phyloP scores from a whole-genome alignment of 2,113 vertebrate species.

The Myanophis thanlyinensis region DNA sequence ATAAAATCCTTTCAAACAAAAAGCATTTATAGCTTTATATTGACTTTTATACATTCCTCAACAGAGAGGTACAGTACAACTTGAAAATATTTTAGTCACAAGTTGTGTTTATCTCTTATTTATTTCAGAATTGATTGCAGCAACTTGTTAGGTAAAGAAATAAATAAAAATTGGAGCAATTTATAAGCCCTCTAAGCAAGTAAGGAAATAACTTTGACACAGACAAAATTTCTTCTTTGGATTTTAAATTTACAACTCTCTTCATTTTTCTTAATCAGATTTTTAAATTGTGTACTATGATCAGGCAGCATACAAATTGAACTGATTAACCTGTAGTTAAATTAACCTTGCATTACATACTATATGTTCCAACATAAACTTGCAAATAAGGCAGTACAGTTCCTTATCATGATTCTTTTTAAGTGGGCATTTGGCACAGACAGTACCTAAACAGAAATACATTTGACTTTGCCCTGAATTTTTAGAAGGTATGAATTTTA shows the following conservation, averaged over 20 bases:
- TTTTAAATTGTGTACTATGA: conserved; percentile 21
- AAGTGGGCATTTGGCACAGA: background rate
- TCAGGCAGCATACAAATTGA: conserved; percentile 31
- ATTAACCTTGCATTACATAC: background rate
- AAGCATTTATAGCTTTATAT: conserved; percentile 37
- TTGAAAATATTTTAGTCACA: conserved; percentile 15
- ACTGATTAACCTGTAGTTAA: background rate
- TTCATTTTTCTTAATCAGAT: conserved; percentile 25
- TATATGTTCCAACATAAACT: background rate
- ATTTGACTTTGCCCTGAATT: background rate
- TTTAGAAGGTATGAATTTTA: background rate
- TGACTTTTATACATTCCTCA: conserved; percentile 29
- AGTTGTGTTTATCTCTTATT: conserved; percentile 22
- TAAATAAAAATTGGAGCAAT: background rate
- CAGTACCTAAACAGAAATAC: background rate
- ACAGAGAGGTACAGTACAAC: conserved; percentile 28
- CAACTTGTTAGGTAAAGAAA: background rate
- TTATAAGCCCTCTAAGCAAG: background rate
- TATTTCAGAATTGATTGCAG: background rate
- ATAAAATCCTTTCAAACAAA: conserved; percentile 12
- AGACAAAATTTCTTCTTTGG: conserved; percentile 19
- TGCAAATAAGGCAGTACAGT: conserved; percentile 4
- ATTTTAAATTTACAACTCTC: conserved; percentile 24
- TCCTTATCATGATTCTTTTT: background rate
- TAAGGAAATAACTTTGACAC: background rate